Conservation (phyloP, 2,888 invertebrate genomes). For the Melolontha melolontha region DNA sequence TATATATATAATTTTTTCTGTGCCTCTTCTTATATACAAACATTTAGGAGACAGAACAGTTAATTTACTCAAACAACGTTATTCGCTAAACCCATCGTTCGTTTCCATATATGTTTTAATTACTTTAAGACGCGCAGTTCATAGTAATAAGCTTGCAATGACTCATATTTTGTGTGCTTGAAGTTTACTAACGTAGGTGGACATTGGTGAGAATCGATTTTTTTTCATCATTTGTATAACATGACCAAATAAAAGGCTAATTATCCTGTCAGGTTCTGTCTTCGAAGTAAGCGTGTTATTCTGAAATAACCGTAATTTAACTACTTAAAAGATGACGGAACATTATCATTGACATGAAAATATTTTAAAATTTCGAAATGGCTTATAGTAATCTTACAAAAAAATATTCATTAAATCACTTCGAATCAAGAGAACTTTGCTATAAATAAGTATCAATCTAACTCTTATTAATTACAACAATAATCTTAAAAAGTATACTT, state of each 20-base stretch:
- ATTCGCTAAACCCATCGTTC: constrained; percentile 17
- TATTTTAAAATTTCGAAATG: too few relatives aligned
- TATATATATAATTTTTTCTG: not conserved
- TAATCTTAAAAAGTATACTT: too few relatives aligned
- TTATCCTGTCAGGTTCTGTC: constrained; percentile 13
- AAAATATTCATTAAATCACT: too few relatives aligned
- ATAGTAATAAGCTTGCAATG: constrained; percentile 21
- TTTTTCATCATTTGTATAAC: not conserved
- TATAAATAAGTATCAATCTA: too few relatives aligned
- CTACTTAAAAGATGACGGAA: too few relatives aligned
- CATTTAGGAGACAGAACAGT: constrained; percentile 23
- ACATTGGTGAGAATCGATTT: constrained; percentile 10
- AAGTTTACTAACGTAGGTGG: constrained; percentile 24
- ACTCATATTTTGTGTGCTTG: constrained; percentile 5
- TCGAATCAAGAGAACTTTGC: too few relatives aligned
- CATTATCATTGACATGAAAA: too few relatives aligned
- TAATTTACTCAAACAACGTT: constrained; percentile 30
- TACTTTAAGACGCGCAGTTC: constrained; percentile 23
- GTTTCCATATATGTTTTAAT: constrained; percentile 32
- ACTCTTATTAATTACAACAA: too few relatives aligned
- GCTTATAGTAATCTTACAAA: too few relatives aligned
- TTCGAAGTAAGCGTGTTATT: not conserved
- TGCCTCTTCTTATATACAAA: constrained; percentile 10
- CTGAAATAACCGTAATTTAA: not conserved
- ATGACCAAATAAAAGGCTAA: constrained; percentile 8